A percentile compares a stretch with the other conserved stretches of the same genome.
phyloP scores from a whole-genome alignment of 2,888 invertebrate genomes.

The Tenthredo scrophulariae region DNA sequence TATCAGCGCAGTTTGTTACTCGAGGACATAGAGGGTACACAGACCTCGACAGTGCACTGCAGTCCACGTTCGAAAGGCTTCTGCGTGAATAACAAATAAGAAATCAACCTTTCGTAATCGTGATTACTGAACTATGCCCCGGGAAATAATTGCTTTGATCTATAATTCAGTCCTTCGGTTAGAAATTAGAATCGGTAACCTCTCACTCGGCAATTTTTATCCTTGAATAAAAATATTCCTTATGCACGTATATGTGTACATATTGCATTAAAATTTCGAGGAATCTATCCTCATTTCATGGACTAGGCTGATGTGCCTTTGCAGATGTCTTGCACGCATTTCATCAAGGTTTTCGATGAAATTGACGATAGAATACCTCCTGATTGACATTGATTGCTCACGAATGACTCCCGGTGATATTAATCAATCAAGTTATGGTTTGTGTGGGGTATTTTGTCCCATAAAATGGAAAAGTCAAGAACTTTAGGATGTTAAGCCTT shows the following conservation, averaged over 20 bases:
- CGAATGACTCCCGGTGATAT: not conserved
- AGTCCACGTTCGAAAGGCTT: constrained; percentile 22
- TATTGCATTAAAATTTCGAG: not conserved
- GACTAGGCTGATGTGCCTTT: too few species aligned
- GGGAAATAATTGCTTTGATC: constrained; percentile 28
- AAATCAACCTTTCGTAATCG: constrained; percentile 24
- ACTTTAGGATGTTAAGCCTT: not conserved
- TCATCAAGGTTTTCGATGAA: not conserved
- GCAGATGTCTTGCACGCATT: not conserved
- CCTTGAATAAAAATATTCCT: not conserved
- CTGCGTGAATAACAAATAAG: constrained; percentile 26
- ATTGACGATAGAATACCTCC: not conserved
- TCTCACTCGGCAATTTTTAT: not conserved
- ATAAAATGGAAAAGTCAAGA: not conserved
- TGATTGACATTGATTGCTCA: not conserved
- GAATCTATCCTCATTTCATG: not conserved
- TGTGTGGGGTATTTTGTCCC: not conserved
- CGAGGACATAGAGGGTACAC: not conserved
- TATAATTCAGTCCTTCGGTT: constrained; percentile 5
- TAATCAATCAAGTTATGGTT: not conserved
- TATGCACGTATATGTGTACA: too few species aligned
- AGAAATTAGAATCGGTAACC: not conserved
- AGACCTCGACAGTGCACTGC: not conserved
- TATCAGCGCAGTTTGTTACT: not conserved
- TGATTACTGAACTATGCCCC: constrained; percentile 28